Percentiles rank a stretch among this genome's conserved stretches.
Evolutionary conservation across 1,140 invertebrate genomes (phyloP).

Genomic region (Ctenoplectra terminalis): DNA sequence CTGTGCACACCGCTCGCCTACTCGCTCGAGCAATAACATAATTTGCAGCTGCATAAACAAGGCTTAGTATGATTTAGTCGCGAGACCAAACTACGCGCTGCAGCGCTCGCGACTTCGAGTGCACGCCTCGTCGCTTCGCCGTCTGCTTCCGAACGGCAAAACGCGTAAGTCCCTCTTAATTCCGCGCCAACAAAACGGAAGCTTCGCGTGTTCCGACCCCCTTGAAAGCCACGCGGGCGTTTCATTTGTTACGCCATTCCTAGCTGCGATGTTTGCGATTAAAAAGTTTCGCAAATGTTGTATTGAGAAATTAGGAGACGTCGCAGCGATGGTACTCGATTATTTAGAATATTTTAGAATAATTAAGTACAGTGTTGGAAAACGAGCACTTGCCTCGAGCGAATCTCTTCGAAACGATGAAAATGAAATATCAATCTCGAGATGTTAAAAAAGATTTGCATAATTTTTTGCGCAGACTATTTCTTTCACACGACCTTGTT

Average conservation of each 20-base stretch:
- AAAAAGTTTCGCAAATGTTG: too few species aligned
- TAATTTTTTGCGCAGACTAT: too few species aligned
- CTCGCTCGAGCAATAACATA: slow-evolving; percentile 9
- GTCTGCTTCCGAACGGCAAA: slow-evolving; percentile 6
- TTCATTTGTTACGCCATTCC: neutral
- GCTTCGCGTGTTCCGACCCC: neutral
- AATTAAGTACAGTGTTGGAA: neutral
- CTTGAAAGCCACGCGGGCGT: neutral
- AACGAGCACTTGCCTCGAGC: too few species aligned
- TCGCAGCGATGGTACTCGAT: neutral
- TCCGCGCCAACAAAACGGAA: slow-evolving; percentile 8
- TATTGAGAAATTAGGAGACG: too few species aligned
- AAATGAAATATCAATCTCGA: too few species aligned
- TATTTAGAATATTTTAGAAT: neutral
- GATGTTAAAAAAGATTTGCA: too few species aligned
- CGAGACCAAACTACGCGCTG: neutral
- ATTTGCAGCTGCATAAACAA: slow-evolving; percentile 39
- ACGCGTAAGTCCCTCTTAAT: slow-evolving; percentile 33
- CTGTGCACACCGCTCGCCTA: neutral
- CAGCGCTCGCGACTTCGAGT: neutral
- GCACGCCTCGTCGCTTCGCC: slow-evolving; percentile 21
- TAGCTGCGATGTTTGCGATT: neutral
- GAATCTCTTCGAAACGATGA: too few species aligned
- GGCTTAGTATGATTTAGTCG: slow-evolving; percentile 39
- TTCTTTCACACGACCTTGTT: too few species aligned